Evolutionary conservation across 2,888 invertebrate genomes (phyloP), one percentile per base, ranked within the genome.

Genomic region (Gandaritis pyraliata): DNA sequence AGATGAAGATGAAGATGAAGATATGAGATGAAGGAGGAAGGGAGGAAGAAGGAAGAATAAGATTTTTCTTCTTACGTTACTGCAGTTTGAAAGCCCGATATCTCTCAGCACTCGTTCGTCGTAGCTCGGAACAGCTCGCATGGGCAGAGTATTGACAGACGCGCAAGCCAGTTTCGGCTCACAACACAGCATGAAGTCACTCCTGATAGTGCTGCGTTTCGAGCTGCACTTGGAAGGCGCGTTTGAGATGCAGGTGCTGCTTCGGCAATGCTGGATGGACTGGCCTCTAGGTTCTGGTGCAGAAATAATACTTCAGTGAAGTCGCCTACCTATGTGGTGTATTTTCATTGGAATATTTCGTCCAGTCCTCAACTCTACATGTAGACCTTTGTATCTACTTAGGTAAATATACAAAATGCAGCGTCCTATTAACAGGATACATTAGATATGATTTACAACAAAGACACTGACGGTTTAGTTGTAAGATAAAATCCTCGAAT

Each of bases 91-190:
- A 7, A 77, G 65, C 13, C 75, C 76, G 46, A 75, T 64, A 53
- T 78, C 74, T 41, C 70, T 75, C 10, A 81, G 38, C 13, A 76
- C 57, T 48, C 65, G 74, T 50, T 82, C 80, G 30, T 82, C 75
- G 38, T 11, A 47, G 33, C 52, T 58, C 23, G 61, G 70, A 60
- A 67, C 72, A 0, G 75, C 51, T 23, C 38, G 41, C 6, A 60
- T 54, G 0, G 58, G 41, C 29, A 57, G 7, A 2, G 58, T 58
- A 18, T 58, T 58, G 52, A 23, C 38, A 0, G 51, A 58, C 2
- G 39, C 6, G 51, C 46, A 29, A 4, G 46, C 15, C 12, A 45
- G 33, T 8, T 48, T 52, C 3, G 58, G 58, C 6, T 50, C 46
- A 51, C 12, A 46, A 11, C 36, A 23, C 4, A 52, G 30, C 33